Evolutionary conservation across 1,140 invertebrate genomes (phyloP), one percentile per base, ranked within the genome.

Genomic region (Sinella curviseta): DNA sequence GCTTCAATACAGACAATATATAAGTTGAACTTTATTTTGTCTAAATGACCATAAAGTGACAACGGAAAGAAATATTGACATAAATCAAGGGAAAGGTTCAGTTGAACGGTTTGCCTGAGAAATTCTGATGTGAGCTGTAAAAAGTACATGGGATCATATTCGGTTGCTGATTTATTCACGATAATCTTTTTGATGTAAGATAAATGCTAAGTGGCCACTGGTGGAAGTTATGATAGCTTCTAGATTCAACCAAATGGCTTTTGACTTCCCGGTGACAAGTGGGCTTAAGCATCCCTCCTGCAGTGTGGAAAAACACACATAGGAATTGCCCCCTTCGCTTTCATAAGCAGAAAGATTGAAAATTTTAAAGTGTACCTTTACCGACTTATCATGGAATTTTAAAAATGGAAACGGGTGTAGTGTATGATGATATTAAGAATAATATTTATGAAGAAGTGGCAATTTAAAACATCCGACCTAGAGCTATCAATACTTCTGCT

Each of bases 111-210:
- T n/a, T n/a, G n/a, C n/a, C n/a, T n/a, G n/a, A n/a, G n/a, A n/a
- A n/a, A n/a, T n/a, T n/a, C n/a, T n/a, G n/a, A n/a, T n/a, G 57
- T n/a, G 57, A 60, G 57, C 8, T 14, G 57, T 14, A n/a, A 60
- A 8, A 60, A 26, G 24, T n/a, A 60, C 3, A 26, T 3, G 57
- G 24, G 57, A 60, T 3, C 8, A 26, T 60, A 60, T 48, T 48
- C 20, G 39, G 39, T 8, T n/a, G 24, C 31, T 70, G 65, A 70
- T 70, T 70, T 70, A 70, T 70, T 16, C 26, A 70, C 3, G 65
- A 70, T 70, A 70, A 70, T 70, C 65, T 70, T 70, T 70, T 70
- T 70, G 65, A 70, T 70, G 65, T 70, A 33, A 8, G 65, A 70
- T 33, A 70, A 70, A 70, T 31, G 8, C 65, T 30, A 70, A 70